Percentiles rank a stretch among this genome's conserved stretches.
phyloP scores from a whole-genome alignment of 2,113 vertebrate genomes.

The Leucosticte australis region DNA sequence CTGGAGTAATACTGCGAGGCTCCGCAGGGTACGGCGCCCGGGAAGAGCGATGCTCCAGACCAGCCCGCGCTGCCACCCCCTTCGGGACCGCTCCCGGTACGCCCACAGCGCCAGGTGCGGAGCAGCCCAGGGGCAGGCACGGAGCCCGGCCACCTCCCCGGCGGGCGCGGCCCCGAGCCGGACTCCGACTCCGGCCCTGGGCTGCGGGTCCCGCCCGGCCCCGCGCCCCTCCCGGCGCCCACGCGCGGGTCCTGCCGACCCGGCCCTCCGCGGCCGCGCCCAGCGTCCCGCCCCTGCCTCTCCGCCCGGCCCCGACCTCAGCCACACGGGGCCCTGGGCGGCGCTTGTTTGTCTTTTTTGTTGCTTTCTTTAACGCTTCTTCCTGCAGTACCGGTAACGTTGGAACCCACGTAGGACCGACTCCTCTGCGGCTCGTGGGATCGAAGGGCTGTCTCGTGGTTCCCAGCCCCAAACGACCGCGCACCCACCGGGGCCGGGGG shows the following conservation, averaged over 20 bases:
- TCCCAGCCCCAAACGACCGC: rapidly evolving
- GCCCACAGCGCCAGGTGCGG: background rate
- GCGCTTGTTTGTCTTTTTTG: rapidly evolving
- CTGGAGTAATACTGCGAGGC: background rate
- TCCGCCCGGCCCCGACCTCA: too few species aligned
- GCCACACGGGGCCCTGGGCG: rapidly evolving
- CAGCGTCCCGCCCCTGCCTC: background rate
- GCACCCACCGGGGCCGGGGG: background rate
- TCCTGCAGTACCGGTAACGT: rapidly evolving
- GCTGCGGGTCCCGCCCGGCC: too few species aligned
- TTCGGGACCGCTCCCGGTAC: background rate
- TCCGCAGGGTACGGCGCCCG: too few species aligned
- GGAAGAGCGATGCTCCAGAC: background rate
- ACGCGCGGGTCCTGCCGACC: too few species aligned
- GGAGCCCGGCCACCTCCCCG: too few species aligned
- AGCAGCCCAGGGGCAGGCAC: too few species aligned
- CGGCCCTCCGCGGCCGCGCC: background rate
- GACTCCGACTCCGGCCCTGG: rapidly evolving
- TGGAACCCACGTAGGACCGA: rapidly evolving
- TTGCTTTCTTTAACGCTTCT: rapidly evolving
- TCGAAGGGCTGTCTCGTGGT: background rate
- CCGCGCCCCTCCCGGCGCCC: too few species aligned
- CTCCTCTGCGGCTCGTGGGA: background rate
- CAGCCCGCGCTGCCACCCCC: background rate
- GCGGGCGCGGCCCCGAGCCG: too few species aligned